Conservation (phyloP, 2,888 invertebrate genomes). For the Pemphredon lugubris region DNA sequence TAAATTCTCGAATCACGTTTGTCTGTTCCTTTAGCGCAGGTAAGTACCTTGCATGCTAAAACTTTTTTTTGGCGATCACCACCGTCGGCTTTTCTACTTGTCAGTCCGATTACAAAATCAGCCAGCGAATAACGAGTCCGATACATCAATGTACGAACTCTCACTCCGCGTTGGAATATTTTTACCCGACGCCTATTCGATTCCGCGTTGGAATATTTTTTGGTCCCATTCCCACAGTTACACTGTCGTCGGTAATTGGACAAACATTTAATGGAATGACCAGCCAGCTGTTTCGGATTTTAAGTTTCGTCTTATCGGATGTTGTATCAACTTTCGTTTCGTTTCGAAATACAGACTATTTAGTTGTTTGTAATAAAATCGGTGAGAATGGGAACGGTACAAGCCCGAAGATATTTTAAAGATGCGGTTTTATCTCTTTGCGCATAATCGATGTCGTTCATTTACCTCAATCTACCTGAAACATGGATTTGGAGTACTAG, state of each 20-base stretch:
- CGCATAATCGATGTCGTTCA: too few relatives aligned
- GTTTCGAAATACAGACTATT: too few relatives aligned
- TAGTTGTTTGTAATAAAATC: too few relatives aligned
- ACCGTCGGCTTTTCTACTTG: conserved; percentile 6
- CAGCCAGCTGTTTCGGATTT: too few relatives aligned
- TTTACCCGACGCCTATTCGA: not conserved
- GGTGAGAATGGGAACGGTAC: too few relatives aligned
- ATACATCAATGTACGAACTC: conserved; percentile 18
- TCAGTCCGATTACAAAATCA: conserved; percentile 19
- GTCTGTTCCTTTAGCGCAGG: conserved; percentile 14
- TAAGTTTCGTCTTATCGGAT: too few relatives aligned
- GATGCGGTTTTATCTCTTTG: too few relatives aligned
- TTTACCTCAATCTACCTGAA: too few relatives aligned
- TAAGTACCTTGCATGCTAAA: conserved; percentile 36
- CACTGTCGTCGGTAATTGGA: not conserved
- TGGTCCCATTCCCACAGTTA: not conserved
- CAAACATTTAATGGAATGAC: too few relatives aligned
- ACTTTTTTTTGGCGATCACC: conserved; percentile 32
- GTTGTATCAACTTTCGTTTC: too few relatives aligned
- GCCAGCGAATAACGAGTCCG: conserved; percentile 6
- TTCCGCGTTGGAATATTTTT: not conserved
- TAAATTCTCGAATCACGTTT: conserved; percentile 40
- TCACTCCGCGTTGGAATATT: conserved; percentile 26
- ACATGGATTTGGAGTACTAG: too few relatives aligned
- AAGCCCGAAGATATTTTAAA: too few relatives aligned